Evolutionary conservation across 2,797 vertebrate species (phyloP).

Genomic region (Dallia pectoralis): DNA sequence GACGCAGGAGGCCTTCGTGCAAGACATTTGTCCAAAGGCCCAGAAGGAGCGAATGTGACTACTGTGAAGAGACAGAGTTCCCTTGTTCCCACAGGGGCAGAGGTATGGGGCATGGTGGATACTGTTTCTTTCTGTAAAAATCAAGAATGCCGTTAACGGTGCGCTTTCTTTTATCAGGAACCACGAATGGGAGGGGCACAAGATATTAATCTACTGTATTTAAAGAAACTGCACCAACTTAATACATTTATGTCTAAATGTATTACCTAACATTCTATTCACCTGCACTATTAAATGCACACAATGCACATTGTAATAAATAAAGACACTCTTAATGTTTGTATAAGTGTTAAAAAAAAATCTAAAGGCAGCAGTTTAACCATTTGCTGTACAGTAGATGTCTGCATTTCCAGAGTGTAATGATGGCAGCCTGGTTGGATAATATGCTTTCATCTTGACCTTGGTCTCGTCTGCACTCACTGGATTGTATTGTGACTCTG

Average conservation of each 20-base stretch:
- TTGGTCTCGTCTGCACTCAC: slow-evolving; percentile 6
- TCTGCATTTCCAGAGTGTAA: slow-evolving; percentile 35
- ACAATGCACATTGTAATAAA: slow-evolving; percentile 27
- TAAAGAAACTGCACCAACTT: slow-evolving; percentile 31
- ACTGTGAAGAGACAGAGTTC: slow-evolving; percentile 37
- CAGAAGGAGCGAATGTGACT: slow-evolving; percentile 47
- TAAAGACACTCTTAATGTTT: slow-evolving; percentile 37
- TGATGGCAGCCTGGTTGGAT: slow-evolving; percentile 27
- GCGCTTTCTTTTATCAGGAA: slow-evolving; percentile 38
- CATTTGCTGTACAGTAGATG: slow-evolving; percentile 17
- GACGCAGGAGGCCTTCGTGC: slow-evolving; percentile 36
- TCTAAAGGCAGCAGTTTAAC: neutral
- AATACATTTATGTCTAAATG: slow-evolving; percentile 36
- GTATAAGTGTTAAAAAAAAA: slow-evolving; percentile 19
- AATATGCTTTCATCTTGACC: slow-evolving; percentile 52
- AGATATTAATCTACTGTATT: slow-evolving; percentile 45
- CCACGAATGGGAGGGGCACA: slow-evolving; percentile 55
- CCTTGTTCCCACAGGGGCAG: slow-evolving; percentile 48
- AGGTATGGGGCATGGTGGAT: slow-evolving; percentile 38
- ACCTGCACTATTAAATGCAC: slow-evolving; percentile 45
- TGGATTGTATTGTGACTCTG: neutral
- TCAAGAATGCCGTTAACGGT: neutral
- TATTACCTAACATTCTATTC: slow-evolving; percentile 37
- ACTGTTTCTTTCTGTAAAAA: neutral
- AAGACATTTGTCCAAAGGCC: slow-evolving; percentile 44